phyloP scores from a whole-genome alignment of 1,140 invertebrate species.

The Oppia nitens region DNA sequence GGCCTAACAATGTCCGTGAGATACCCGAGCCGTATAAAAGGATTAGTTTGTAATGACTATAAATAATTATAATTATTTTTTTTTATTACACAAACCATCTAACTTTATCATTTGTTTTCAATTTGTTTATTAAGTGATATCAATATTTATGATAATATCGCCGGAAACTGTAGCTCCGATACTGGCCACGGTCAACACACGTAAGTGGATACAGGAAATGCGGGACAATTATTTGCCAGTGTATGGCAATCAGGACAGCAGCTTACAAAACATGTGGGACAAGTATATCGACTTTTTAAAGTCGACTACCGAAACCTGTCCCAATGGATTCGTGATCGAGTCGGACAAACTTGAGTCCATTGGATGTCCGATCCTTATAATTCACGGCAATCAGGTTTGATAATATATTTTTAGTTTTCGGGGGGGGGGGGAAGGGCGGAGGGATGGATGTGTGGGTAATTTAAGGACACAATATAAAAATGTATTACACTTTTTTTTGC shows the following conservation, averaged over 20 bases:
- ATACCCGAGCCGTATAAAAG: too few relatives aligned
- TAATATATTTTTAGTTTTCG: neutral
- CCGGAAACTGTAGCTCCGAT: neutral
- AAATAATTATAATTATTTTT: neutral
- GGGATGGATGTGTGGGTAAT: too few relatives aligned
- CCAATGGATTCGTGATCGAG: neutral
- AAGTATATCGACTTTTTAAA: neutral
- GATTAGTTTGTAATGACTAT: too few relatives aligned
- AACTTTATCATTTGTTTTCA: too few relatives aligned
- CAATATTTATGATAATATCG: too few relatives aligned
- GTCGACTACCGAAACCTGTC: neutral
- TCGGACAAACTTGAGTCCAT: neutral
- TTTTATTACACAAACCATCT: neutral
- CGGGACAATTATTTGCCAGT: neutral
- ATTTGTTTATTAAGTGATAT: neutral
- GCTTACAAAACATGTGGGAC: neutral
- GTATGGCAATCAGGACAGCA: neutral
- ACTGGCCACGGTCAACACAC: neutral
- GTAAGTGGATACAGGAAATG: neutral
- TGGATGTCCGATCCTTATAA: neutral
- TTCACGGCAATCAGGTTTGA: neutral
- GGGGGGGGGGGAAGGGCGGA: too few relatives aligned
- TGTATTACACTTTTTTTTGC: too few relatives aligned
- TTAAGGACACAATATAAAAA: neutral
- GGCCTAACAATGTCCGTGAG: slow-evolving; percentile 46